Evolutionary conservation across 2,797 vertebrate species (phyloP).

Genomic region (Manis javanica): DNA sequence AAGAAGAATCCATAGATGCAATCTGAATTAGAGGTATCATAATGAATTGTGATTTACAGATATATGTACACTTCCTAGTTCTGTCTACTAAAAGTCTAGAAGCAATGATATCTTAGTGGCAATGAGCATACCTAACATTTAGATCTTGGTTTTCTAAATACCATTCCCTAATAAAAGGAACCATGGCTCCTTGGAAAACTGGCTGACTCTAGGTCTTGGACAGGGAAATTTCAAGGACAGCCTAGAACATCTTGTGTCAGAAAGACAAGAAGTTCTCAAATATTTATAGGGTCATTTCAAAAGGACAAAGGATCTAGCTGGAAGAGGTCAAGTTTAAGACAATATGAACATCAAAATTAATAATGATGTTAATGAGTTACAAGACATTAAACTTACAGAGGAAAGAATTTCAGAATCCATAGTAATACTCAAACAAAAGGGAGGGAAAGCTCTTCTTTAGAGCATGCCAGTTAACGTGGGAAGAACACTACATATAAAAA

Average conservation of each 20-base stretch:
- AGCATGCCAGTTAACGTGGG: constrained; percentile 1
- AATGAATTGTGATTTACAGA: not conserved
- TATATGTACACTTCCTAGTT: constrained; percentile 12
- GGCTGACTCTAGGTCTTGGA: not conserved
- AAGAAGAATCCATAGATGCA: not conserved
- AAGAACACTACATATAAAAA: constrained; percentile 57
- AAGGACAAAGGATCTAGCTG: constrained; percentile 34
- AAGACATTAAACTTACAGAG: not conserved
- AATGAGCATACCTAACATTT: not conserved
- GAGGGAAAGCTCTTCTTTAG: constrained; percentile 2
- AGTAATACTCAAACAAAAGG: constrained; percentile 33
- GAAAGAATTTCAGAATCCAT: constrained; percentile 25
- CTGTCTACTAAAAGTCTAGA: constrained; percentile 37
- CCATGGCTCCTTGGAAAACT: constrained; percentile 20
- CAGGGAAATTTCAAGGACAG: not conserved
- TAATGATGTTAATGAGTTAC: not conserved
- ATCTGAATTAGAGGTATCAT: not conserved
- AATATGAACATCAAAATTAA: not conserved
- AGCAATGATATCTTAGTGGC: constrained; percentile 24
- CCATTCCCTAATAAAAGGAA: constrained; percentile 12
- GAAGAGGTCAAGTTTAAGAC: constrained; percentile 26
- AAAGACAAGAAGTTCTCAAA: constrained; percentile 34
- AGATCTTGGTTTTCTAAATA: constrained; percentile 34
- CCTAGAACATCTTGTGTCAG: not conserved
- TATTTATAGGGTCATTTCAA: constrained; percentile 29